These are phyloP conservation scores for Drosophila meridionalis DNA, from an alignment of 2,888 invertebrate species.

Conservation along the genomic window DNA sequence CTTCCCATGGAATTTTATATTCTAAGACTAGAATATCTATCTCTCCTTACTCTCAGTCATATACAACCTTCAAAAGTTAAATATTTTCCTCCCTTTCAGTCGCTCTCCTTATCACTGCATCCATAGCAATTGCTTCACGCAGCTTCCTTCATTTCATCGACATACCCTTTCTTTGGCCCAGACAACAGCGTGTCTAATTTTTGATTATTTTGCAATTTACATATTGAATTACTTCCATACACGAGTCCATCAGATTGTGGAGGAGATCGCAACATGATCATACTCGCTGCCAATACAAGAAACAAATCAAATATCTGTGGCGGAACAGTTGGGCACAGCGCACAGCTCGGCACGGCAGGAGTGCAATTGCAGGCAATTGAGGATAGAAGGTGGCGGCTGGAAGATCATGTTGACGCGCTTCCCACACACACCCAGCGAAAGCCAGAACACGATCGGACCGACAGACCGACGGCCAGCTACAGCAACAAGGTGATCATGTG, in stretches of 20 bases:
- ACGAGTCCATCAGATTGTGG: slow-evolving; percentile 41
- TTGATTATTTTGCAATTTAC: slow-evolving; percentile 82
- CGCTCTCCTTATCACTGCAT: not conserved
- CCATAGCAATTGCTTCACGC: slow-evolving; percentile 4
- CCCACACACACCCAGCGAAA: slow-evolving; percentile 58
- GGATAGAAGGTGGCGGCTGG: slow-evolving; percentile 21
- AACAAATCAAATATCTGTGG: slow-evolving; percentile 45
- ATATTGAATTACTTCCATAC: slow-evolving; percentile 76
- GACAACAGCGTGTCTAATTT: slow-evolving; percentile 75
- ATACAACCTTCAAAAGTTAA: too few species aligned
- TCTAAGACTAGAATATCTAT: too few species aligned
- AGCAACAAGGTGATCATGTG: slow-evolving; percentile 65
- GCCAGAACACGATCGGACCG: slow-evolving; percentile 23
- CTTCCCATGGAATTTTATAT: not conserved
- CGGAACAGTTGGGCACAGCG: slow-evolving; percentile 14
- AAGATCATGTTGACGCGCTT: slow-evolving; percentile 59
- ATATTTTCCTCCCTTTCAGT: too few species aligned
- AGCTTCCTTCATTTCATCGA: slow-evolving; percentile 3
- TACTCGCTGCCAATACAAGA: slow-evolving; percentile 32
- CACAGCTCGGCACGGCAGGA: slow-evolving; percentile 49
- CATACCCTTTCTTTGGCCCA: slow-evolving; percentile 5
- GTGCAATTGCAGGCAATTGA: slow-evolving; percentile 64
- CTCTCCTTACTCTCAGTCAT: too few species aligned
- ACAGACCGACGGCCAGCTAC: slow-evolving; percentile 13
- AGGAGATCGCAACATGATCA: slow-evolving; percentile 36